These are phyloP conservation scores for Atherinomorus stipes DNA, from an alignment of 2,113 vertebrate species.

Conservation along the genomic window DNA sequence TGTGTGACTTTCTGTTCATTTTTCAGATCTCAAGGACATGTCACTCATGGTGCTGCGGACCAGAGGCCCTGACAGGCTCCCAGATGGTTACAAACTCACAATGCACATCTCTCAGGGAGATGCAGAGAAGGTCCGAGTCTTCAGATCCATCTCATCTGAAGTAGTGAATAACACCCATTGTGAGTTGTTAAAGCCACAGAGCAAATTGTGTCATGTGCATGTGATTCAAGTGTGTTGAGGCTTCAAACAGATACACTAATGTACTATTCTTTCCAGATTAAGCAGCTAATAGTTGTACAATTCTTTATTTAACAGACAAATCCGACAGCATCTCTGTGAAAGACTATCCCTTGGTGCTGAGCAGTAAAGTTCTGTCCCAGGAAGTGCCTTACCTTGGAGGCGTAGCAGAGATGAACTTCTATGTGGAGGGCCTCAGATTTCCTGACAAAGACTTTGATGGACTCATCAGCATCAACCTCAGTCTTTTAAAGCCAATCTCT, in stretches of 20 bases:
- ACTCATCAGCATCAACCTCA: constrained; percentile 88
- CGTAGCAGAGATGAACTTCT: constrained; percentile 81
- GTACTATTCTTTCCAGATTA: not conserved
- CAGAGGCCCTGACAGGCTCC: constrained; percentile 86
- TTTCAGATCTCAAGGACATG: constrained; percentile 92
- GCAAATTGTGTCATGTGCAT: not conserved
- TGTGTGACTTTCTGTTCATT: not conserved
- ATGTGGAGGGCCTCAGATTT: constrained; percentile 90
- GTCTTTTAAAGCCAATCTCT: constrained; percentile 84
- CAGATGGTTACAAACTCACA: constrained; percentile 87
- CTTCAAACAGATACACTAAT: too few species aligned
- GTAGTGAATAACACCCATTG: constrained; percentile 8
- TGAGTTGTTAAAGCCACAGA: constrained; percentile 11
- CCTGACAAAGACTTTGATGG: constrained; percentile 88
- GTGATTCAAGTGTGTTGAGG: not conserved
- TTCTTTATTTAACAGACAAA: not conserved
- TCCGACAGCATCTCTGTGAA: constrained; percentile 43
- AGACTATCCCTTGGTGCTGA: constrained; percentile 86
- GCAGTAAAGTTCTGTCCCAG: constrained; percentile 79
- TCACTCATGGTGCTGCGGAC: constrained; percentile 91
- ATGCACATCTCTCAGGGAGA: constrained; percentile 86
- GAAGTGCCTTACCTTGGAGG: constrained; percentile 85
- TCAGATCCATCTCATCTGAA: constrained; percentile 63
- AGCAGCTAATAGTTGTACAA: too few species aligned
- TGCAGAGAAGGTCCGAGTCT: constrained; percentile 87